A percentile compares a stretch with the other conserved stretches of the same genome.
Conservation (phyloP, 2,113 vertebrate species). For the Dromiciops gliroides region DNA sequence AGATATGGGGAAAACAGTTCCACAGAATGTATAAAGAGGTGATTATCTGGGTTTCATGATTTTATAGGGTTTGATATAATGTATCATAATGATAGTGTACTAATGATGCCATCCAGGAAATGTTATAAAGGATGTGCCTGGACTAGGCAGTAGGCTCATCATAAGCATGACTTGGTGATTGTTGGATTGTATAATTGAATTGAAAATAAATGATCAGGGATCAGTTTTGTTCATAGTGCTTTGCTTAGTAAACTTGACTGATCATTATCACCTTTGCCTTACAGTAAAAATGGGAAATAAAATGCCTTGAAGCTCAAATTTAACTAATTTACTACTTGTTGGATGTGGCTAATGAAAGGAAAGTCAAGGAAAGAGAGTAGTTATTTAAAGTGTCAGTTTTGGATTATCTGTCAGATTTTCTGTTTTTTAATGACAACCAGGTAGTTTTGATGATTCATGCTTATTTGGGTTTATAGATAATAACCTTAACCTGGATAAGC, state of each 20-base stretch:
- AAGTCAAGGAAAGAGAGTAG: background rate
- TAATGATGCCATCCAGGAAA: background rate
- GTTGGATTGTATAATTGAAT: background rate
- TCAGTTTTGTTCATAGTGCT: background rate
- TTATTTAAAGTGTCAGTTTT: background rate
- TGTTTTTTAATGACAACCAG: background rate
- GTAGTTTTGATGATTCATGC: background rate
- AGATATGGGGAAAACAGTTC: background rate
- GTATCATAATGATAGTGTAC: background rate
- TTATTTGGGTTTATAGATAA: background rate
- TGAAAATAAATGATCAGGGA: background rate
- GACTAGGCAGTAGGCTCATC: background rate
- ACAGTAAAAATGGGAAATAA: background rate
- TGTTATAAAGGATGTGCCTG: background rate
- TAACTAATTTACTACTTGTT: background rate
- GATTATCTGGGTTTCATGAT: background rate
- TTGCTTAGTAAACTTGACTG: background rate
- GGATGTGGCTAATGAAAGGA: background rate
- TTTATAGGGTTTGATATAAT: background rate
- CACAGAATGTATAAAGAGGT: background rate
- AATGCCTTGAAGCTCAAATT: background rate
- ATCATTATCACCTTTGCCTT: background rate
- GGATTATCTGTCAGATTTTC: background rate
- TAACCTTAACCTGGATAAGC: background rate
- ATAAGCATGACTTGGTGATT: background rate